Conservation (phyloP, 2,113 vertebrate genomes). For the Nerophis lumbriciformis region DNA sequence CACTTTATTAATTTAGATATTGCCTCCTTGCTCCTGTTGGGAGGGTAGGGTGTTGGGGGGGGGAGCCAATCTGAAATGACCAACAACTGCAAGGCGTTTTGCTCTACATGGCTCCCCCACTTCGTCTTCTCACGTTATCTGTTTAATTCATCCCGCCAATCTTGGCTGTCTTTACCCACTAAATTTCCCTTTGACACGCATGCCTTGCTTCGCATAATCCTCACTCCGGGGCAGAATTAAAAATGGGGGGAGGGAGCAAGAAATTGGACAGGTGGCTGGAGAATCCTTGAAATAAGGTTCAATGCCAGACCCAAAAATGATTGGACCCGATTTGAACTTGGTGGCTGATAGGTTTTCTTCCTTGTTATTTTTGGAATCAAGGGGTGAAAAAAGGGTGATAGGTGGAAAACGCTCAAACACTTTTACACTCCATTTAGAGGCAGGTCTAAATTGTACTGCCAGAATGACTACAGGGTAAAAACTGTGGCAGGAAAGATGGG, state of each 20-base stretch:
- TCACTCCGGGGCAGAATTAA: conserved; percentile 77
- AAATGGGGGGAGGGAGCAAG: conserved; percentile 64
- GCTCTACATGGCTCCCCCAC: conserved; percentile 70
- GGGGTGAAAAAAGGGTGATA: conserved; percentile 48
- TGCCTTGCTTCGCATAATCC: conserved; percentile 80
- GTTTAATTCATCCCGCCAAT: conserved; percentile 81
- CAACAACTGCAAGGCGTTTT: conserved; percentile 74
- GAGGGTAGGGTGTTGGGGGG: conserved; percentile 42
- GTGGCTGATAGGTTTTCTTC: conserved; percentile 41
- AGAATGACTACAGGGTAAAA: conserved; percentile 57
- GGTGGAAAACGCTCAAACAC: conserved; percentile 62
- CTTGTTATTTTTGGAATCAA: conserved; percentile 54
- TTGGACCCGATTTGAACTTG: conserved; percentile 68
- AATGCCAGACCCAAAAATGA: conserved; percentile 64
- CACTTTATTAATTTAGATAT: conserved; percentile 81
- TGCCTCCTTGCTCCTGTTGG: conserved; percentile 68
- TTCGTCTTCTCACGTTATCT: conserved; percentile 73
- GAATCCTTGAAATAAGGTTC: conserved; percentile 77
- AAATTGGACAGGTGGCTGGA: conserved; percentile 71
- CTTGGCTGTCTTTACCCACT: conserved; percentile 79
- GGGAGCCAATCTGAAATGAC: conserved; percentile 69
- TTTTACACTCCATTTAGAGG: conserved; percentile 51
- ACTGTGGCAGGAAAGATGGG: conserved; percentile 55
- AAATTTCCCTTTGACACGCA: conserved; percentile 83
- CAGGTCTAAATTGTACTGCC: conserved; percentile 60